These are phyloP conservation scores for Natrix natrix DNA, from an alignment of 2,797 vertebrate species.

Conservation along the genomic window DNA sequence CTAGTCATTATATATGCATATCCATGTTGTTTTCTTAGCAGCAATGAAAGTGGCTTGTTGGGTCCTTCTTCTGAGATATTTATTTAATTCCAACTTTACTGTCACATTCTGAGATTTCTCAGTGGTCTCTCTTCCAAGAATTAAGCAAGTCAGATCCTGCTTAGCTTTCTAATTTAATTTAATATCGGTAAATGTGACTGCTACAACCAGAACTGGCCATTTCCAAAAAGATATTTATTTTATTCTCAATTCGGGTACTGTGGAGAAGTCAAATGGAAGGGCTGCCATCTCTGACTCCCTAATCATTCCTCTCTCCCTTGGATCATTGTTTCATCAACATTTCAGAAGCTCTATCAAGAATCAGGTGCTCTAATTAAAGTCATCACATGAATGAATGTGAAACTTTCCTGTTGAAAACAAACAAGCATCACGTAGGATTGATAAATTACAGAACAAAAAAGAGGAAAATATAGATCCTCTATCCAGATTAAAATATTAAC, in stretches of 20 bases:
- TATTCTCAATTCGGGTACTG: slow-evolving; percentile 21
- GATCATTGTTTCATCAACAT: slow-evolving; percentile 48
- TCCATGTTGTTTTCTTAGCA: not conserved
- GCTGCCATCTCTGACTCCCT: not conserved
- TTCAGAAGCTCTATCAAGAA: slow-evolving; percentile 54
- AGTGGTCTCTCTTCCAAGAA: not conserved
- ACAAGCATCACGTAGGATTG: slow-evolving; percentile 3
- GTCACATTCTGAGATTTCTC: not conserved
- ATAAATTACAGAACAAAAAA: slow-evolving; percentile 31
- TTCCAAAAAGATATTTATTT: slow-evolving; percentile 13
- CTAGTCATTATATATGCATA: not conserved
- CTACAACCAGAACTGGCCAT: not conserved
- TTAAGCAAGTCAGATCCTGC: not conserved
- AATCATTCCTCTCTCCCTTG: slow-evolving; percentile 18
- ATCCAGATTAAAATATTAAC: slow-evolving; percentile 26
- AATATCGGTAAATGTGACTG: not conserved
- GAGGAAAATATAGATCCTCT: not conserved
- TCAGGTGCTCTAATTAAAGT: slow-evolving; percentile 57
- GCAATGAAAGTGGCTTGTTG: not conserved
- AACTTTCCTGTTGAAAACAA: not conserved
- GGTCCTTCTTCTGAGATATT: not conserved
- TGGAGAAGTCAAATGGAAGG: slow-evolving; percentile 6
- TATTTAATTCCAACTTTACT: not conserved
- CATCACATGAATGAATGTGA: slow-evolving; percentile 47
- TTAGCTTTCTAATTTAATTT: not conserved